Conservation (phyloP, 2,797 vertebrate genomes). For the Echiichthys vipera region DNA sequence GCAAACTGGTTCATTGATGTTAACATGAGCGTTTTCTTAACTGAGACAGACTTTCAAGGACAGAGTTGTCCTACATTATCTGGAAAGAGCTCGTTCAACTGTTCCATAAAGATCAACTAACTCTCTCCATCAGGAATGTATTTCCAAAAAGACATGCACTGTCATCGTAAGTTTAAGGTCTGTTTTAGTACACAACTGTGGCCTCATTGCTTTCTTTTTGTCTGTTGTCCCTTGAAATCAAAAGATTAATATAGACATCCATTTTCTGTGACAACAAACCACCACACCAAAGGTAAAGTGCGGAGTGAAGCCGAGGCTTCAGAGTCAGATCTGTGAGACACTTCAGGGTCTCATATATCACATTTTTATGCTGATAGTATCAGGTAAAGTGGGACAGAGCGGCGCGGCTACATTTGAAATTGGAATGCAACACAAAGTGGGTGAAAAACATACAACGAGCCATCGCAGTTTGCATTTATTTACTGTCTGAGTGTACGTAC, state of each 20-base stretch:
- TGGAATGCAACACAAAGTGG: constrained; percentile 14
- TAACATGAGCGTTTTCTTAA: constrained; percentile 46
- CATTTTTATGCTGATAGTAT: constrained; percentile 28
- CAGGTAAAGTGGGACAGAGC: constrained; percentile 29
- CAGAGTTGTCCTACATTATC: constrained; percentile 58
- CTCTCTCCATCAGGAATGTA: constrained; percentile 19
- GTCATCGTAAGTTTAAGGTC: background rate
- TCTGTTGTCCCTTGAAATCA: constrained; percentile 6
- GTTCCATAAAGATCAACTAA: constrained; percentile 22
- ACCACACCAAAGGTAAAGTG: constrained; percentile 20
- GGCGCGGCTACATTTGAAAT: constrained; percentile 11
- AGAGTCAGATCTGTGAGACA: constrained; percentile 10
- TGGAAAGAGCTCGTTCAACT: constrained; percentile 33
- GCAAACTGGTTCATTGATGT: constrained; percentile 65
- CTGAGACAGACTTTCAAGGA: constrained; percentile 53
- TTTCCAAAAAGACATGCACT: constrained; percentile 29
- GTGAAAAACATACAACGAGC: constrained; percentile 1
- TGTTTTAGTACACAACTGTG: constrained; percentile 1
- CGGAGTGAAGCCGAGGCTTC: constrained; percentile 5
- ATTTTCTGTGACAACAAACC: constrained; percentile 18
- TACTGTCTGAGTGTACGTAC: constrained; percentile 2
- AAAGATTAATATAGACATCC: constrained; percentile 15
- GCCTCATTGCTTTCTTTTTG: constrained; percentile 8
- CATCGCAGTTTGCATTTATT: constrained; percentile 15
- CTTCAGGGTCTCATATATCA: constrained; percentile 35